Evolutionary conservation across 1,140 invertebrate species (phyloP).

Genomic region (Sinella curviseta): DNA sequence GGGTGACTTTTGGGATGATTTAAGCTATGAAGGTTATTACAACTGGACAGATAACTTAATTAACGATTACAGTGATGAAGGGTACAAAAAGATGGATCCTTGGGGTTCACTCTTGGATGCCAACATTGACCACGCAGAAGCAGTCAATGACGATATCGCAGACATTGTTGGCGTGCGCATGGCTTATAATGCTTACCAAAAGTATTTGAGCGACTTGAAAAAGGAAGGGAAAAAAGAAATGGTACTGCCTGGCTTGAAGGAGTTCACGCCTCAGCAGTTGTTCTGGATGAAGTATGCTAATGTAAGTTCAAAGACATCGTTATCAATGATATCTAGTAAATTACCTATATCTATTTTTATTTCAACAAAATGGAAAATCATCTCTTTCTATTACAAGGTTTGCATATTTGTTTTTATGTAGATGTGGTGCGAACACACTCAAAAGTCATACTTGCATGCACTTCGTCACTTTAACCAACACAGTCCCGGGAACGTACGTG

Average conservation of each 20-base stretch:
- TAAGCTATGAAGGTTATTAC: constrained; percentile 11
- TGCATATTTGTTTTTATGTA: background rate
- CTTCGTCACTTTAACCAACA: background rate
- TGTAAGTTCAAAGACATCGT: constrained; percentile 7
- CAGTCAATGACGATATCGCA: constrained; percentile 6
- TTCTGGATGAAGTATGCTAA: constrained; percentile 22
- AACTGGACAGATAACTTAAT: background rate
- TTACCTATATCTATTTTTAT: too few species aligned
- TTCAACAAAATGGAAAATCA: too few species aligned
- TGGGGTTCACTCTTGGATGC: background rate
- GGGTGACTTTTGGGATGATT: constrained; percentile 14
- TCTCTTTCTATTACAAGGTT: background rate
- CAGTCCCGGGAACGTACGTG: constrained; percentile 10
- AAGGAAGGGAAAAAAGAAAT: background rate
- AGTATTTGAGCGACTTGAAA: background rate
- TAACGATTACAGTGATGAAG: background rate
- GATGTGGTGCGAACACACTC: constrained; percentile 21
- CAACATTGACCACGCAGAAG: background rate
- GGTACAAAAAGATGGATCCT: background rate
- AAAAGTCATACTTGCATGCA: constrained; percentile 13
- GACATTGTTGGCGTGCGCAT: background rate
- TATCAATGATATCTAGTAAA: too few species aligned
- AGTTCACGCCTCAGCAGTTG: constrained; percentile 2
- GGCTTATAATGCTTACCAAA: background rate
- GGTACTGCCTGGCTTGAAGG: background rate